Evolutionary conservation across 2,113 vertebrate species (phyloP).

Genomic region (Rhineura floridana): DNA sequence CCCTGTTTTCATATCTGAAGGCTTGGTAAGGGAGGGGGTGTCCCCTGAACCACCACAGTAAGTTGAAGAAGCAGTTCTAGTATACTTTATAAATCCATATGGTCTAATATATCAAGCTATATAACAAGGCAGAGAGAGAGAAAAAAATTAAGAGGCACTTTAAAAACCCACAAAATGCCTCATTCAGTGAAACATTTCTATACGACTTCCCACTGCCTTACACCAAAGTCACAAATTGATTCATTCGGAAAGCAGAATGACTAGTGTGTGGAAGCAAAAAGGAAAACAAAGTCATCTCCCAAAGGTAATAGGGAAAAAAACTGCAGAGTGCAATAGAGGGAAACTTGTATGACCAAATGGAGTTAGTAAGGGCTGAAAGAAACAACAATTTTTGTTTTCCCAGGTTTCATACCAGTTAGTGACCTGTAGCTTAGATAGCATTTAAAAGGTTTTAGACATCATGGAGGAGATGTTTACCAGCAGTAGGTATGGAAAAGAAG

Average conservation of each 20-base stretch:
- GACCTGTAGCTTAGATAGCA: not conserved
- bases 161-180: not conserved
- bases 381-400: not conserved
- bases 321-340: not conserved
- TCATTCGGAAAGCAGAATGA: not conserved
- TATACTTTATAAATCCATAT: not conserved
- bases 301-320: not conserved
- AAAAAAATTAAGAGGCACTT: not conserved
- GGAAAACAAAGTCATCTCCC: not conserved
- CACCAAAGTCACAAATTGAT: no score
- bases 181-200: not conserved
- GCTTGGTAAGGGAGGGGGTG: not conserved
- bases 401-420: not conserved
- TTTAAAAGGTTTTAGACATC: not conserved
- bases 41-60: not conserved
- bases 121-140: not conserved
- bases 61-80: not conserved
- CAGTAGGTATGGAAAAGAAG: no score
- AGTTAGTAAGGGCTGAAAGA: not conserved
- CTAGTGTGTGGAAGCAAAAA: not conserved
- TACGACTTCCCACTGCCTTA: not conserved
- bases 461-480: not conserved
- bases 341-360: not conserved
- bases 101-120: not conserved
- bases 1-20: not conserved